phyloP scores from a whole-genome alignment of 2,113 vertebrate genomes.

The Syrmaticus mikado region DNA sequence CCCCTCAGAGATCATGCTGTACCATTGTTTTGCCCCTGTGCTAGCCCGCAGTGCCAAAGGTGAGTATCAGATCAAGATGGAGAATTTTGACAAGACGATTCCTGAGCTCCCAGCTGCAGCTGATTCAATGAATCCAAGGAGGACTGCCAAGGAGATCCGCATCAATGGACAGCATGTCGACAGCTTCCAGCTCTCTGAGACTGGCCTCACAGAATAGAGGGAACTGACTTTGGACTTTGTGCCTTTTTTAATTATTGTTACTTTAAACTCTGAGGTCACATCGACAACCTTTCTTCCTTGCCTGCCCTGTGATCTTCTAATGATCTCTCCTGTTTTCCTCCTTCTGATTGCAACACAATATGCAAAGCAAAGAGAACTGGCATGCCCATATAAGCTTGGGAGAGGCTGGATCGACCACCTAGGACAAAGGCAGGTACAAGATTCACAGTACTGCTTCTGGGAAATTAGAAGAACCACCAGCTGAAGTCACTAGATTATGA shows the following conservation, averaged over 20 bases:
- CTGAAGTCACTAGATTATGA: conserved; percentile 43
- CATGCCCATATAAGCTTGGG: neutral
- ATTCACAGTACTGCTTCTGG: neutral
- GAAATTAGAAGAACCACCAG: conserved; percentile 24
- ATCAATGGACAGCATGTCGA: conserved; percentile 87
- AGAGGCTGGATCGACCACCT: conserved; percentile 26
- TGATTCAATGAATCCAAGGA: conserved; percentile 82
- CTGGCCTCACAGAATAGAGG: conserved; percentile 77
- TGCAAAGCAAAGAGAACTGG: neutral
- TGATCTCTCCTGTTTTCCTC: neutral
- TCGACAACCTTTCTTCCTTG: conserved; percentile 34
- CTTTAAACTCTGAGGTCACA: conserved; percentile 61
- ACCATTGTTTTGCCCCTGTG: conserved; percentile 85
- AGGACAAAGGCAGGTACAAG: conserved; percentile 9
- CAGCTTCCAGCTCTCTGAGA: conserved; percentile 82
- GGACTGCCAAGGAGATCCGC: conserved; percentile 89
- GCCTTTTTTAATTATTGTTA: conserved; percentile 50
- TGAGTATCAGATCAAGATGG: conserved; percentile 87
- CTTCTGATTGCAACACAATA: conserved; percentile 29
- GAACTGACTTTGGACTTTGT: conserved; percentile 41
- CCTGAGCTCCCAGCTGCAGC: conserved; percentile 75
- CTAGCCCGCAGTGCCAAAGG: conserved; percentile 83
- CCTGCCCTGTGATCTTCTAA: conserved; percentile 34
- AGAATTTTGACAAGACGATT: conserved; percentile 89
- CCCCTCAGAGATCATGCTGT: conserved; percentile 89